Conservation (phyloP, 2,888 invertebrate genomes). For the Neocrepidodera transversa region DNA sequence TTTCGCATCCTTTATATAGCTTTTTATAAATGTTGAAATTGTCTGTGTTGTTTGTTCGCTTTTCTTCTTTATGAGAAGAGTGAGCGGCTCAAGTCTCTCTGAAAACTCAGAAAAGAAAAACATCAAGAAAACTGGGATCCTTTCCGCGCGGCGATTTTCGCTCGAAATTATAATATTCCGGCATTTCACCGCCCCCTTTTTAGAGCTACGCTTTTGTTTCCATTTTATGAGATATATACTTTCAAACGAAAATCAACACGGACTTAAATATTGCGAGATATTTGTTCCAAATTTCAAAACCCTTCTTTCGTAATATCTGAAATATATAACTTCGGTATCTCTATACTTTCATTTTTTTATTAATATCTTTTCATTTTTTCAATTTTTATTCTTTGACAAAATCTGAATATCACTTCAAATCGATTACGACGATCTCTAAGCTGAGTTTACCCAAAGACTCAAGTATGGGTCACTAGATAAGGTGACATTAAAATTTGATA, state of each 20-base stretch:
- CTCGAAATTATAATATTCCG: constrained; percentile 45
- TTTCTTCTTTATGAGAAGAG: constrained; percentile 40
- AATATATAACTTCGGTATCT: too few relatives aligned
- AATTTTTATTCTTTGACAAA: too few relatives aligned
- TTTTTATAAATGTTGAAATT: constrained; percentile 56
- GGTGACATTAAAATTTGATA: too few relatives aligned
- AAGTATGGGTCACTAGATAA: too few relatives aligned
- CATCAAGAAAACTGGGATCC: constrained; percentile 37
- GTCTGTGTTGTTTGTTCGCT: constrained; percentile 51
- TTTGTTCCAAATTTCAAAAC: constrained; percentile 13
- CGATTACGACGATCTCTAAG: too few relatives aligned
- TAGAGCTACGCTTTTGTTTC: constrained; percentile 41
- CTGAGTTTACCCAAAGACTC: too few relatives aligned
- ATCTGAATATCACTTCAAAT: too few relatives aligned
- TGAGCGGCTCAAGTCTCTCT: constrained; percentile 31
- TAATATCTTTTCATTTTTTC: too few relatives aligned
- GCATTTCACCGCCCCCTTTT: constrained; percentile 37
- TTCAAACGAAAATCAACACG: constrained; percentile 41
- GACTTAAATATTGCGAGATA: constrained; percentile 31
- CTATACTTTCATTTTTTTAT: too few relatives aligned
- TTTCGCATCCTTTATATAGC: constrained; percentile 56
- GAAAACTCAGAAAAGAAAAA: constrained; percentile 37
- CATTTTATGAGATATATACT: constrained; percentile 40
- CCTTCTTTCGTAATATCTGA: too few relatives aligned
- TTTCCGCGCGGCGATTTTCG: constrained; percentile 33